These are phyloP conservation scores for Papilio polytes DNA, from an alignment of 1,140 invertebrate genomes.

Conservation along the genomic window DNA sequence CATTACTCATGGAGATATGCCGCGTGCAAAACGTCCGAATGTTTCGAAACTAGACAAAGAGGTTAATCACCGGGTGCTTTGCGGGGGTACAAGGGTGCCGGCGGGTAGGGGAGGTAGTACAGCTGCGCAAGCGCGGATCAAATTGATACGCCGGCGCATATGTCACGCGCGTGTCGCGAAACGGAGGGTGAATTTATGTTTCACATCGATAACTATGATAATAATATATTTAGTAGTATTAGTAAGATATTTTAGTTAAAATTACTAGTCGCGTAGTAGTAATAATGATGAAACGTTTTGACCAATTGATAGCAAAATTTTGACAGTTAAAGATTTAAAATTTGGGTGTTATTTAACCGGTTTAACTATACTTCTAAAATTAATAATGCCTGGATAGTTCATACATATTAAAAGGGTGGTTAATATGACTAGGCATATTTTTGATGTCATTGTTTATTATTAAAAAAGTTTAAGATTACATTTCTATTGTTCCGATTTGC, in stretches of 20 bases:
- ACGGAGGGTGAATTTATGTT: slow-evolving; percentile 43
- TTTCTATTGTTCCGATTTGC: too few species aligned
- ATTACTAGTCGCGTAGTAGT: background rate
- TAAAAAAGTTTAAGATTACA: too few species aligned
- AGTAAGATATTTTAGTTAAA: background rate
- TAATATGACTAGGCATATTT: too few species aligned
- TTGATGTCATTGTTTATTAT: too few species aligned
- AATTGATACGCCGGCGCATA: slow-evolving; percentile 72
- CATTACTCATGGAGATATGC: background rate
- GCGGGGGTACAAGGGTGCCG: slow-evolving; percentile 53
- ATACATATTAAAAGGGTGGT: too few species aligned
- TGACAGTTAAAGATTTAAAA: too few species aligned
- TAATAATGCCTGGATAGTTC: too few species aligned
- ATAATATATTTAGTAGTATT: slow-evolving; percentile 2
- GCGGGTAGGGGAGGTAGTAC: slow-evolving; percentile 35
- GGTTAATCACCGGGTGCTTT: slow-evolving; percentile 68
- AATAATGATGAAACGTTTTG: background rate
- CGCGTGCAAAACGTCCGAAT: background rate
- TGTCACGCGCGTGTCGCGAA: slow-evolving; percentile 65
- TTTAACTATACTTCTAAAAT: too few species aligned
- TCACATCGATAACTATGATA: slow-evolving; percentile 25
- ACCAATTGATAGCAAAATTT: too few species aligned
- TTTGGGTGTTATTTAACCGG: too few species aligned
- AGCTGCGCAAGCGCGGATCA: slow-evolving; percentile 76
- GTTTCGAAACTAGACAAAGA: slow-evolving; percentile 66